These are phyloP conservation scores for Leptestheria dahalacensis DNA, from an alignment of 1,140 invertebrate species.

Conservation along the genomic window DNA sequence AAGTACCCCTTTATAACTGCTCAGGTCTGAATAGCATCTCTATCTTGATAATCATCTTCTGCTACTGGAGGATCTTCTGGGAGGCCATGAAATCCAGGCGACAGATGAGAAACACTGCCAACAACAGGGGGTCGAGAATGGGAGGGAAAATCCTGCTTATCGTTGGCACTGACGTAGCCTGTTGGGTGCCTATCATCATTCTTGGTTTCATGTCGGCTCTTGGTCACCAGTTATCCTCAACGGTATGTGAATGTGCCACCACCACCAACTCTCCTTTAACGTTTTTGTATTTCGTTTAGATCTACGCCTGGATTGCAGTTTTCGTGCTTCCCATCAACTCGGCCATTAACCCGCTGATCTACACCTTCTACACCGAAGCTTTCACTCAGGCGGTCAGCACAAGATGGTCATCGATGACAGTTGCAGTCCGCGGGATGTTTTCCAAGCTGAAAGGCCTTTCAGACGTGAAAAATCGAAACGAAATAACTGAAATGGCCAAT, in stretches of 20 bases:
- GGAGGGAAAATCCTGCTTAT: constrained; percentile 38
- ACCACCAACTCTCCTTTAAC: too few relatives aligned
- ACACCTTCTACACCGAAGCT: constrained; percentile 25
- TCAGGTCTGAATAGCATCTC: constrained; percentile 37
- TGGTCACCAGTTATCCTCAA: background rate
- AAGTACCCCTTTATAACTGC: too few relatives aligned
- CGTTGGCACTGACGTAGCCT: constrained; percentile 39
- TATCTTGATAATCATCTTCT: constrained; percentile 35
- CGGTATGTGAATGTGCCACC: too few relatives aligned
- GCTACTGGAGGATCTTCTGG: constrained; percentile 40
- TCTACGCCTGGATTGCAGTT: constrained; percentile 33
- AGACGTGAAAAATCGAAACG: too few relatives aligned
- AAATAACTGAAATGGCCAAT: too few relatives aligned
- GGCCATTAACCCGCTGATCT: constrained; percentile 33
- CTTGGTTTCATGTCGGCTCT: constrained; percentile 33
- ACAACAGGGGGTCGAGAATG: constrained; percentile 32
- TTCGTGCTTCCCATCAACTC: constrained; percentile 34
- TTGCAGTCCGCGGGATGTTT: too few relatives aligned
- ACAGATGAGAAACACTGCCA: constrained; percentile 23
- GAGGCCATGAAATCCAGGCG: constrained; percentile 34
- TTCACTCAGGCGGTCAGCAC: too few relatives aligned
- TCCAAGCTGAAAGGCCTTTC: too few relatives aligned
- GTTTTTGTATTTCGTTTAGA: constrained; percentile 14
- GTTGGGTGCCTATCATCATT: constrained; percentile 39
- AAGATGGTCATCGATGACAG: too few relatives aligned